These are phyloP conservation scores for Monoplex corrugatus DNA, from an alignment of 2,888 invertebrate species.

Conservation along the genomic window DNA sequence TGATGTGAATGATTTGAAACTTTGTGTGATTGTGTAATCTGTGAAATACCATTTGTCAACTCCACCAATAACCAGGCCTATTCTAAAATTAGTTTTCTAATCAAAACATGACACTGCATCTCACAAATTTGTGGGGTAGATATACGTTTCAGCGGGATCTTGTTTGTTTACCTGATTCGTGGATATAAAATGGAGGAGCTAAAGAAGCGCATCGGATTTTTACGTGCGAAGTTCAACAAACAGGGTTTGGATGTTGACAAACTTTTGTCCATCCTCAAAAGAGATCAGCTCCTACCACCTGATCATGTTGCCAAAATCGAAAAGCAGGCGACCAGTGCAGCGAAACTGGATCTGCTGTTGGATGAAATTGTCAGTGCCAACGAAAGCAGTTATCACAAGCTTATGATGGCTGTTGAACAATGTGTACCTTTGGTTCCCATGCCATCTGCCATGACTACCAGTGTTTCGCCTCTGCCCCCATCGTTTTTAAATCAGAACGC, in stretches of 20 bases:
- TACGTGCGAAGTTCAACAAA: constrained; percentile 68
- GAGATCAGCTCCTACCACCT: constrained; percentile 65
- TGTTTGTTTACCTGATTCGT: background rate
- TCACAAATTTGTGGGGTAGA: constrained; percentile 13
- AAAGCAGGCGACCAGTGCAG: constrained; percentile 64
- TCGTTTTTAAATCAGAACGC: background rate
- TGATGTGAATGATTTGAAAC: background rate
- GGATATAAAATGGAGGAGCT: constrained; percentile 49
- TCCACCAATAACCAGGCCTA: no score
- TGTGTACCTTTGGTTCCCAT: constrained; percentile 18
- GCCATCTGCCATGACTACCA: background rate
- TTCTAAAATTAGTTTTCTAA: background rate
- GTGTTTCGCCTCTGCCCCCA: background rate
- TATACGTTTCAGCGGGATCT: constrained; percentile 7
- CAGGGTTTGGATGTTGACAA: constrained; percentile 57
- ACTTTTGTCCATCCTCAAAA: constrained; percentile 58
- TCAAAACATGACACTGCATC: constrained; percentile 16
- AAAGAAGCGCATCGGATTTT: constrained; percentile 71
- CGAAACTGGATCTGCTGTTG: constrained; percentile 71
- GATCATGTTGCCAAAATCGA: constrained; percentile 72
- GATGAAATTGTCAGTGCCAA: constrained; percentile 69
- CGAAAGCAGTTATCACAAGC: constrained; percentile 71
- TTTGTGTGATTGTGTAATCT: no score
- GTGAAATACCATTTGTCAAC: no score
- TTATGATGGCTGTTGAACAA: constrained; percentile 69